Evolutionary conservation across 2,888 invertebrate genomes (phyloP).

Genomic region (Agonopterix alstromeriana): DNA sequence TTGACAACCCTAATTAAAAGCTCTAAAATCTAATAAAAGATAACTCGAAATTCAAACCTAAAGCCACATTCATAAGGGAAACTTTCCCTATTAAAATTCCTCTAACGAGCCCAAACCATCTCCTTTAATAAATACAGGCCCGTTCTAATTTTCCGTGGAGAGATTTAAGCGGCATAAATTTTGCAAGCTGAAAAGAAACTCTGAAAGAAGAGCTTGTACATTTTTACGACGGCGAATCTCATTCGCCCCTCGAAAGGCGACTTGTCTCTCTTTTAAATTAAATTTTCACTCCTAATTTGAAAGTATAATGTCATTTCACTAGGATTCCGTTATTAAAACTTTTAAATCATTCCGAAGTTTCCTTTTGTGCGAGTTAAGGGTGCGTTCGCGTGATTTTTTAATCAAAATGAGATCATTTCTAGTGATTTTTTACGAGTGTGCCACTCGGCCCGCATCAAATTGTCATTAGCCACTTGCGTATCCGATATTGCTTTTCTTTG

Average conservation of each 20-base stretch:
- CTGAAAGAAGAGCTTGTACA: slow-evolving; percentile 71
- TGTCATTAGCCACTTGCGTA: slow-evolving; percentile 73
- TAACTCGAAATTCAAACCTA: slow-evolving; percentile 60
- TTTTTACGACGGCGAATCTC: slow-evolving; percentile 70
- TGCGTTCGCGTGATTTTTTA: slow-evolving; percentile 70
- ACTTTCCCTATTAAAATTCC: slow-evolving; percentile 72
- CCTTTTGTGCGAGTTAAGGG: slow-evolving; percentile 54
- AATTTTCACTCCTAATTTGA: slow-evolving; percentile 79
- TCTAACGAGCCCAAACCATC: slow-evolving; percentile 69
- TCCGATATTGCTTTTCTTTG: slow-evolving; percentile 73
- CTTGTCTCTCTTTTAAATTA: slow-evolving; percentile 77
- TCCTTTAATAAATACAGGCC: slow-evolving; percentile 70
- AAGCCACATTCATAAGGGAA: slow-evolving; percentile 71
- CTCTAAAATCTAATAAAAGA: slow-evolving; percentile 69
- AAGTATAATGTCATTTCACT: slow-evolving; percentile 78
- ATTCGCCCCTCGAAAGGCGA: slow-evolving; percentile 67
- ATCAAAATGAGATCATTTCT: slow-evolving; percentile 74
- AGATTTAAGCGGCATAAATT: slow-evolving; percentile 73
- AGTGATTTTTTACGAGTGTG: slow-evolving; percentile 74
- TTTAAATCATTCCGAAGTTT: slow-evolving; percentile 75
- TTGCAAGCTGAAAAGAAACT: slow-evolving; percentile 72
- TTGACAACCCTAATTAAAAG: slow-evolving; percentile 65
- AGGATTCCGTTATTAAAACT: slow-evolving; percentile 77
- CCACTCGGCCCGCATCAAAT: slow-evolving; percentile 68
- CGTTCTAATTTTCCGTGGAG: slow-evolving; percentile 69